Evolutionary conservation across 2,797 vertebrate species (phyloP), one percentile per base, ranked within the genome.

Genomic region (Xenentodon cancila): DNA sequence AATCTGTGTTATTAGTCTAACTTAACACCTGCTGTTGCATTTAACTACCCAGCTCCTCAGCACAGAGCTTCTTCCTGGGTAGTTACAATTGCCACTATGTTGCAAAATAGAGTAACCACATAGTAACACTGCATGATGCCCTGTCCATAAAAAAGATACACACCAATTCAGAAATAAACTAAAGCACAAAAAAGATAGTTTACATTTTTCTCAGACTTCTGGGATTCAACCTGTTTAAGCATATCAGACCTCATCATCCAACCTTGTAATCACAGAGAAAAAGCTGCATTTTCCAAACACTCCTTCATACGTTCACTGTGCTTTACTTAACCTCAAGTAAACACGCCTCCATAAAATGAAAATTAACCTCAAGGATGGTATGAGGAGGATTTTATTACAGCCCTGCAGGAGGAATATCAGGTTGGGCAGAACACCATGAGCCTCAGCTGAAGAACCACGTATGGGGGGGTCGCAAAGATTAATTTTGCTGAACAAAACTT

Each of bases 311-410:
- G 34, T 49, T 68, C 58, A 46, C 58, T 58, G 83, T 58, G 75
- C 85, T 80, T 74, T 77, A 59, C 77, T 80, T 67, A 66, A 73
- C 71, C 64, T 66, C 0, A 46, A 67, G 73, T 73, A 81, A 88
- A 86, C 82, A 81, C 77, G 62, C 57, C 44, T 73, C 64, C 66
- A 81, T 82, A 71, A 83, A 84, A 85, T 25, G 57, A 22, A 67
- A 85, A 84, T 85, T 61, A 80, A 63, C 63, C 59, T 74, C 79
- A 85, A 88, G 84, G 82, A 87, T 73, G 22, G 50, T 0, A 45
- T 67, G 59, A 11, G 69, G 71, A 53, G 63, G 45, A 76, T 85
- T 82, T 88, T 75, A 90, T 90, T 81, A 50, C 45, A 18, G 25
- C 30, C 53, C 55, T 45, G 77, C 59, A 67, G 65, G 66, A 51